Evolutionary conservation across 2,888 invertebrate species (phyloP).

Genomic region (Pyrocoelia pectoralis): DNA sequence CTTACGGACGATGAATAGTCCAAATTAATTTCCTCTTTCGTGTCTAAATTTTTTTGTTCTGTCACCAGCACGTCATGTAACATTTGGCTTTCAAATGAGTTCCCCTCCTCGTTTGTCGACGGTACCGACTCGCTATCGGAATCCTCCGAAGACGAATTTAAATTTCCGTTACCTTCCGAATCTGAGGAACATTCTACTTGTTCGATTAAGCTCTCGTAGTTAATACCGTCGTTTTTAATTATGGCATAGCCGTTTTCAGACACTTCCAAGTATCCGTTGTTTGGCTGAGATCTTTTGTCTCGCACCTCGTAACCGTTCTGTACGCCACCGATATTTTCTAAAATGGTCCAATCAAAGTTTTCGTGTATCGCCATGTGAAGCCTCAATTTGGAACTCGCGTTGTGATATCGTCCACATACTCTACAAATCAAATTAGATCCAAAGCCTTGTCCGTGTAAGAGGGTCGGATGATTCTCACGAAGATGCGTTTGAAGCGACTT

Average conservation of each 20-base stretch:
- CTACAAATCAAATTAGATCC: constrained; percentile 68
- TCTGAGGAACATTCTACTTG: constrained; percentile 44
- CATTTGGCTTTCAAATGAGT: constrained; percentile 40
- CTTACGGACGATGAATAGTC: constrained; percentile 27
- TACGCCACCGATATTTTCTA: too few species aligned
- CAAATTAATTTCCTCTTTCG: neutral
- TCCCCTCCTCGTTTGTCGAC: constrained; percentile 35
- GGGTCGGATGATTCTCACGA: constrained; percentile 60
- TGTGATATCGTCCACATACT: constrained; percentile 63
- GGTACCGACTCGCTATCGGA: constrained; percentile 22
- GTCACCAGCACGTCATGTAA: constrained; percentile 38
- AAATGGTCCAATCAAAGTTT: constrained; percentile 56
- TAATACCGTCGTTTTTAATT: constrained; percentile 44
- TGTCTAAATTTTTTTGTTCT: too few species aligned
- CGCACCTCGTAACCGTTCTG: too few species aligned
- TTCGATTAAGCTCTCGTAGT: constrained; percentile 56
- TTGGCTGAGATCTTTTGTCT: constrained; percentile 21
- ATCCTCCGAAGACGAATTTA: constrained; percentile 22
- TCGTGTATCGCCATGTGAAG: constrained; percentile 67
- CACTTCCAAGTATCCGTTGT: constrained; percentile 14
- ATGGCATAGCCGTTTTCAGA: neutral
- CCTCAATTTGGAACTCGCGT: constrained; percentile 64
- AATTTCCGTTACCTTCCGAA: constrained; percentile 26
- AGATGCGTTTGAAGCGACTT: constrained; percentile 61
- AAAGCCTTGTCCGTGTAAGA: constrained; percentile 61